Conservation (phyloP, 2,113 vertebrate genomes). For the Henicopernis longicauda region DNA sequence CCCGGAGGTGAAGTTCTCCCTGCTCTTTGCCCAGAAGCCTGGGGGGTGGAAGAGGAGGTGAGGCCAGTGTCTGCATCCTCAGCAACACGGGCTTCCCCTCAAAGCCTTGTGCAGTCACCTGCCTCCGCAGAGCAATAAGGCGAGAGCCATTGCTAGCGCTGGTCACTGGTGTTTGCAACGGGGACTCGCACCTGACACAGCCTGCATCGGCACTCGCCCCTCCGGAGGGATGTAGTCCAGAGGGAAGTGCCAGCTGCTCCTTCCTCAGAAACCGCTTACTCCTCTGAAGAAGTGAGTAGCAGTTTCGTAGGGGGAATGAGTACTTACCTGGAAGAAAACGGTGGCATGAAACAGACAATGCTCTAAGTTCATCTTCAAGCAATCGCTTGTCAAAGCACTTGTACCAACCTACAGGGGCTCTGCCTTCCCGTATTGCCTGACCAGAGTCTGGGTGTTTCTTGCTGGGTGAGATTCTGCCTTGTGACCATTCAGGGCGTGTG, state of each 20-base stretch:
- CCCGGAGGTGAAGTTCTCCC: background rate
- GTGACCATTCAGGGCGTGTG: background rate
- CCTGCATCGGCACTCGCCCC: background rate
- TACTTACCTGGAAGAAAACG: background rate
- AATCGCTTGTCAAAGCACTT: background rate
- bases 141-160: background rate
- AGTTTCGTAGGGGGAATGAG: accelerated
- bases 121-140: background rate
- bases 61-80: background rate
- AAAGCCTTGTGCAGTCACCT: background rate
- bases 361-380: background rate
- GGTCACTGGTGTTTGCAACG: background rate
- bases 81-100: background rate
- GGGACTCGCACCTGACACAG: background rate
- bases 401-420: background rate
- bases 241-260: background rate
- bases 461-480: background rate
- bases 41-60: background rate
- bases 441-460: background rate
- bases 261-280: background rate
- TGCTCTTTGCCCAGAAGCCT: background rate
- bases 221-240: background rate
- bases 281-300: background rate
- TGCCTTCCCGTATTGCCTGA: background rate
- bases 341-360: background rate